These are phyloP conservation scores for Eurosta solidaginis DNA, from an alignment of 1,140 invertebrate species.

Conservation along the genomic window DNA sequence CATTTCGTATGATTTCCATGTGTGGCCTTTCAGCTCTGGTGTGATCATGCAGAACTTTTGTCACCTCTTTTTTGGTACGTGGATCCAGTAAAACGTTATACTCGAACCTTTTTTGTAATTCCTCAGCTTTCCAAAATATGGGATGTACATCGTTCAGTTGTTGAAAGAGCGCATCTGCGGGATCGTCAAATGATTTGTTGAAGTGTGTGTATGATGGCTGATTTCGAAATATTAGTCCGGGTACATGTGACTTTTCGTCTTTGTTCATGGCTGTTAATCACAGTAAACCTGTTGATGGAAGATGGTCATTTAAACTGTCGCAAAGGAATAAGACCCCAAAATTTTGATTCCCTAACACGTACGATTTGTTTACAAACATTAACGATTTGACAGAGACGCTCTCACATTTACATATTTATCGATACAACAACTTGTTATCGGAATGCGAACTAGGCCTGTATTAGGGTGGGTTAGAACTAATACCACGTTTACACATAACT, in stretches of 20 bases:
- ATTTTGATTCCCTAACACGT: too few species aligned
- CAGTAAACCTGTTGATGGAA: too few species aligned
- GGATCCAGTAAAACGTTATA: not conserved
- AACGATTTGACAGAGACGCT: not conserved
- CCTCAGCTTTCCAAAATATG: not conserved
- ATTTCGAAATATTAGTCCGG: constrained; percentile 9
- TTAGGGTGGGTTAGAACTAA: too few species aligned
- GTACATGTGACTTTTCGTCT: not conserved
- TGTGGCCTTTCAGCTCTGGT: not conserved
- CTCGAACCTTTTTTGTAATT: not conserved
- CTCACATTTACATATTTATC: too few species aligned
- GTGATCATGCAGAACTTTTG: not conserved
- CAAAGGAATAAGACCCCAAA: too few species aligned
- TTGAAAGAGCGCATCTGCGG: not conserved
- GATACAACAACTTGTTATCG: too few species aligned
- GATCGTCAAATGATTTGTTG: constrained; percentile 31
- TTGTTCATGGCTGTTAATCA: not conserved
- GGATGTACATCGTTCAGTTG: constrained; percentile 2
- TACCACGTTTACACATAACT: too few species aligned
- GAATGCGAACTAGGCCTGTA: too few species aligned
- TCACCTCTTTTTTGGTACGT: not conserved
- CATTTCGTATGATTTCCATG: not conserved
- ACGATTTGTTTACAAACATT: too few species aligned
- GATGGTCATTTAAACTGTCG: too few species aligned
- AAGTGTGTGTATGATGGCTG: constrained; percentile 31